phyloP scores from a whole-genome alignment of 2,888 invertebrate genomes.

The Rapana venosa region DNA sequence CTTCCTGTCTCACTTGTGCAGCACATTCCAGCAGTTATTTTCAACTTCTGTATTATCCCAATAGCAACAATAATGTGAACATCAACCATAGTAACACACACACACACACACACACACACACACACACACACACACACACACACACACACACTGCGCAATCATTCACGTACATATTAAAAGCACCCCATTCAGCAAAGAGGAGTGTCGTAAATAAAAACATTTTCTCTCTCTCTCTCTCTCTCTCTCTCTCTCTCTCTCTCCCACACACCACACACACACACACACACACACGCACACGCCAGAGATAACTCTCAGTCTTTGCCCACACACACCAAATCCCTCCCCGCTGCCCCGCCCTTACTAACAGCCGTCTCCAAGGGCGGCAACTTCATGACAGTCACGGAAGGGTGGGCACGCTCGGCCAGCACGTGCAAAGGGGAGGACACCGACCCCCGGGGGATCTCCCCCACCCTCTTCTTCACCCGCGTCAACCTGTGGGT shows the following conservation, averaged over 20 bases:
- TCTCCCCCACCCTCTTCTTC: conserved; percentile 33
- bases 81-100: too few species aligned
- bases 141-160: too few species aligned
- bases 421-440: conserved; percentile 28
- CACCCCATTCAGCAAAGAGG: too few species aligned
- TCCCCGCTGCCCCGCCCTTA: conserved; percentile 47
- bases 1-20: too few species aligned
- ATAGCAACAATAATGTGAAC: too few species aligned
- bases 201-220: too few species aligned
- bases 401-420: conserved; percentile 26
- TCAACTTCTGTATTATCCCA: too few species aligned
- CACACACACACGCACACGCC: too few species aligned
- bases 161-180: too few species aligned
- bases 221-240: neutral
- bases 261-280: neutral
- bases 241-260: conserved; percentile 18
- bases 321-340: conserved; percentile 50
- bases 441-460: neutral
- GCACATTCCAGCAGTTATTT: too few species aligned
- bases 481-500: neutral
- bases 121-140: too few species aligned
- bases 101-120: too few species aligned
- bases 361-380: conserved; percentile 56
- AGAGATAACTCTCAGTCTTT: conserved; percentile 43
- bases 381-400: conserved; percentile 62